phyloP scores from a whole-genome alignment of 1,140 invertebrate species.

The Diabrotica undecimpunctata region DNA sequence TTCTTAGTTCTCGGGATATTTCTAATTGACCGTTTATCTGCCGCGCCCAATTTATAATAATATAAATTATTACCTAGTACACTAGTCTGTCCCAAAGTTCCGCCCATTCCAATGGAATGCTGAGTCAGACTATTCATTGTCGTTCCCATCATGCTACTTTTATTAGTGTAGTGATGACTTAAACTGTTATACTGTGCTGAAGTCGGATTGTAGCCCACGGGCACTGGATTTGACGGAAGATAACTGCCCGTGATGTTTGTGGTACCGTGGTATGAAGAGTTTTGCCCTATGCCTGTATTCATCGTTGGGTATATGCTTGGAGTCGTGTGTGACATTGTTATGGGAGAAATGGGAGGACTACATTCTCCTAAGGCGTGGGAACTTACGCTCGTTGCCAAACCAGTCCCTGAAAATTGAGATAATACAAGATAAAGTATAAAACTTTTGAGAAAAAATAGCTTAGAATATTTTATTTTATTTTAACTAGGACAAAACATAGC shows the following conservation, averaged over 20 bases:
- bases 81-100: conserved; percentile 30
- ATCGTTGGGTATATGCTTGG: conserved; percentile 48
- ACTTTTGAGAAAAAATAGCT: too few species aligned
- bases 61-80: conserved; percentile 23
- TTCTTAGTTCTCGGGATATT: too few species aligned
- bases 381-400: conserved; percentile 55
- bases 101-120: conserved; percentile 28
- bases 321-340: conserved; percentile 53
- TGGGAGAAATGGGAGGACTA: conserved; percentile 56
- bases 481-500: too few species aligned
- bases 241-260: conserved; percentile 38
- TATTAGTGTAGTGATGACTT: conserved; percentile 54
- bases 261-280: conserved; percentile 29
- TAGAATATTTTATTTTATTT: too few species aligned
- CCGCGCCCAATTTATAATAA: too few species aligned
- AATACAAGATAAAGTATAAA: too few species aligned
- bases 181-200: conserved; percentile 49
- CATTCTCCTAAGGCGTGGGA: conserved; percentile 57
- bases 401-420: conserved; percentile 38
- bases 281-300: conserved; percentile 34
- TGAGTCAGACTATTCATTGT: conserved; percentile 35
- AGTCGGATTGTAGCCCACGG: conserved; percentile 30
- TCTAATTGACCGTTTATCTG: too few species aligned
- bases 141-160: conserved; percentile 49
- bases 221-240: conserved; percentile 29